Base-by-base conservation (phyloP, 1,140 invertebrate genomes). In the Temnothorax nylanderi region DNA sequence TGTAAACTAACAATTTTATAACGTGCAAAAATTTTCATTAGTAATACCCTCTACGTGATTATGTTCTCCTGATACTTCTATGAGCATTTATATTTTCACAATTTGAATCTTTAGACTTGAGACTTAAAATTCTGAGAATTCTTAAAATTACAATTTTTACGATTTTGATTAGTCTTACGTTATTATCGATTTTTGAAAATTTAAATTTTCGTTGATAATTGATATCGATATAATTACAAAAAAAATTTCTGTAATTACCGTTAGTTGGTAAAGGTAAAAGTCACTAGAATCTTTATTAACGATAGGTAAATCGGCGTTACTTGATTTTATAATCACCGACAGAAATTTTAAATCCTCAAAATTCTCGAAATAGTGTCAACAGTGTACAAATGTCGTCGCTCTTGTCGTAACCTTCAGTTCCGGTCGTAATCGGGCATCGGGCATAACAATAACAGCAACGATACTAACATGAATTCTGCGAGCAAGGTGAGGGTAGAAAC, bases 381-480 rank as follows among this genome's bases (percentile, higher is more conserved):
- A 87, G 62, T 76, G 86, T 85, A 75, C 85, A 26, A 67, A 47
- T 32, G 18, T 82, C 67, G 49, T 78, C 67, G 49, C 26, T 51
- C 47, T 85, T 87, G 74, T 71, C 78, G 54, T 76, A 67, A 54
- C 11, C 21, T 13, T 8, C 44, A 2, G 8, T n/a, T 32, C 21
- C 51, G 34, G 3, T 37, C 5, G 0, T 37, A 26, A 60, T 85
- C 56, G 18, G 21, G 37, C 6, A 41, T 41, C 26, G 26, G 26
- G 44, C 26, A 82, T 56, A 92, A 89, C 80, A 92, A 91, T 62
- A 93, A 92, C 81, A 34, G 81, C 34, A 69, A 69, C 44, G 13
- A 60, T 54, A 58, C 1, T 16, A 87, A 93, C 77, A 96, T 96
- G 96, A 96, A 96, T 94, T 96, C 96, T 78, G 96, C 96, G 85